Conservation (phyloP, 2,888 invertebrate species). For the Melangyna quadrimaculata region DNA sequence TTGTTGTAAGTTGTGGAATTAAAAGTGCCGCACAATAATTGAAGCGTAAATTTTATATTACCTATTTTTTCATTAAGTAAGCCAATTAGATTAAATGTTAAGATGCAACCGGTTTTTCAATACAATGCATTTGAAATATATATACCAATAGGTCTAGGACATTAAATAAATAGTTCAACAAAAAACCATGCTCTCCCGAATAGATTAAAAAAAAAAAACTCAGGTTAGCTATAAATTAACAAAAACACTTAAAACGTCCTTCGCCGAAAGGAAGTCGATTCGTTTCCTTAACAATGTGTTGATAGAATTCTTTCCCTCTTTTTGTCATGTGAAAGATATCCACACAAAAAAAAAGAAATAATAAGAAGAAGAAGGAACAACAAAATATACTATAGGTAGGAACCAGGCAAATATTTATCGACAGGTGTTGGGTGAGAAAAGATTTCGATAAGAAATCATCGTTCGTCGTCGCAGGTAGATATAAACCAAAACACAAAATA, state of each 20-base stretch:
- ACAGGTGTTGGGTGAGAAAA: constrained; percentile 58
- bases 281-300: constrained; percentile 56
- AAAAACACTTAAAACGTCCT: constrained; percentile 58
- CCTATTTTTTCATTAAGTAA: not conserved
- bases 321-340: constrained; percentile 18
- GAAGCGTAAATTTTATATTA: constrained; percentile 5
- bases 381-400: not conserved
- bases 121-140: not conserved
- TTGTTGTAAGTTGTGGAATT: not conserved
- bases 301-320: constrained; percentile 47
- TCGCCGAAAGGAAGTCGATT: constrained; percentile 62
- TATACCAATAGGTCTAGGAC: not conserved
- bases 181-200: not conserved
- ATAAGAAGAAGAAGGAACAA: constrained; percentile 1
- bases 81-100: constrained; percentile 20
- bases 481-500: constrained; percentile 33
- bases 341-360: not conserved
- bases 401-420: constrained; percentile 60
- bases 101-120: not conserved
- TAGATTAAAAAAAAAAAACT: constrained; percentile 1
- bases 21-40: not conserved
- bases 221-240: constrained; percentile 52
- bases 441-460: constrained; percentile 48
- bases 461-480: constrained; percentile 25
- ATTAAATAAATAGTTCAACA: not conserved